Conservation (phyloP, 2,113 vertebrate species). For the Elephas maximus region DNA sequence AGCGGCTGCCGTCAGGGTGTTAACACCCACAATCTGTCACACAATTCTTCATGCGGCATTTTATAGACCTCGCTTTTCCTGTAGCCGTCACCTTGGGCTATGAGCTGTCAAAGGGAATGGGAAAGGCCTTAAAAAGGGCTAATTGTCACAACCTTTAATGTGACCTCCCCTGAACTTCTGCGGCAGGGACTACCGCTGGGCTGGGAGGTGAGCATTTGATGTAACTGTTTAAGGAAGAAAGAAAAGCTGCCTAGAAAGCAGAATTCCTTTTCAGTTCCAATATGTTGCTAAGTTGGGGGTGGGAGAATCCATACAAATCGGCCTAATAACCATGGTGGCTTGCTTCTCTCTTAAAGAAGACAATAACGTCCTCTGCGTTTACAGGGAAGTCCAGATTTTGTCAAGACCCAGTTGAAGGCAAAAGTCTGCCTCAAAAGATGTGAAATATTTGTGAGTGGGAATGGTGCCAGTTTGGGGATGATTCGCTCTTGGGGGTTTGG, state of each 20-base stretch:
- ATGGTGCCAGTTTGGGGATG: not conserved
- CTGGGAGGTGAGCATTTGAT: not conserved
- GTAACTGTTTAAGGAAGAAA: not conserved
- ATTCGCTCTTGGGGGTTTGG: not conserved
- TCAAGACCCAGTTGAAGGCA: not conserved
- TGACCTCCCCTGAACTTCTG: not conserved
- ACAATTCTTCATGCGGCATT: not conserved
- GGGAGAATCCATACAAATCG: not conserved
- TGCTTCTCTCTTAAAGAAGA: not conserved
- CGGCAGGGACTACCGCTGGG: not conserved
- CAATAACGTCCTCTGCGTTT: not conserved
- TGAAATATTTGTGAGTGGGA: not conserved
- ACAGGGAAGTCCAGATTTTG: not conserved
- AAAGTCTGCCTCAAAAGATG: not conserved
- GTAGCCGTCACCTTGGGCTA: not conserved
- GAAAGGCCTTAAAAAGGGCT: not conserved
- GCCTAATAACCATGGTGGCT: not conserved
- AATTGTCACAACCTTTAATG: not conserved
- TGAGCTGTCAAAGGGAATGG: slow-evolving; percentile 22
- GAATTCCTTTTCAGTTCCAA: slow-evolving; percentile 6
- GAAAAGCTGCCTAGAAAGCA: not conserved
- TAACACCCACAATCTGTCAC: not conserved
- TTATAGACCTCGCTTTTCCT: slow-evolving; percentile 38
- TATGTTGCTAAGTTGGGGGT: not conserved
- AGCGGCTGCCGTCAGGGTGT: not conserved